Evolutionary conservation across 1,140 invertebrate species (phyloP), one percentile per base, ranked within the genome.

Genomic region (Berghia stephanieae): DNA sequence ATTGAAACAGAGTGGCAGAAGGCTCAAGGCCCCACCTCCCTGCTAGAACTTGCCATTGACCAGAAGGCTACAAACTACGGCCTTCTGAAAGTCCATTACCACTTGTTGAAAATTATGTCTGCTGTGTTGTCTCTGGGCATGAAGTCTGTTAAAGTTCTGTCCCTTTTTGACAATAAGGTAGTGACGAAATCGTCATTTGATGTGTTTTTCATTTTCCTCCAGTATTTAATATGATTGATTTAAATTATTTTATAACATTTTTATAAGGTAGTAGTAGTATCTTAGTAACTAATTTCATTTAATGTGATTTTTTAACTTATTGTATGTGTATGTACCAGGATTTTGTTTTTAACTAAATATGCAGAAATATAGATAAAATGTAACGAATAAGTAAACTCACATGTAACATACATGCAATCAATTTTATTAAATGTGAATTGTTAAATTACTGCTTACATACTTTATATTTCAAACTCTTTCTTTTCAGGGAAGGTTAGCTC

Each of bases 111-210:
- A 67, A 92, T 94, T 1, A 89, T 97, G 57, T 92, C 94, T 78
- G 94, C 96, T 85, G 92, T 96, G 77, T 92, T 94, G 16, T 90
- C 92, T 66, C 96, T 97, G 83, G 93, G 92, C 81, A 86, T 97
- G 43, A 96, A 92, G 40, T 95, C 85, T 36, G 93, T 86, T 92
- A 95, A 40, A 86, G 96, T 80, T 91, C 92, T 86, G 92, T 89
- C 92, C 80, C 89, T 98, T 4, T 98, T 96, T 83, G 95, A 96
- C 85, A 90, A 91, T 34, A 91, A 92, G 86, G 92, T 94, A 86
- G 89, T 82, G 75, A 63, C 8, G 27, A 63, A 63, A 63, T 18
- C 8, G 16, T 21, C 6, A 40, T 6, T 27, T 42, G 8, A 40
- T 27, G 13, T 49, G 46, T 49, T 49, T n/a, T 49, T 49, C 46